These are phyloP conservation scores for Tinamus guttatus DNA, from an alignment of 2,113 vertebrate genomes.

Conservation along the genomic window DNA sequence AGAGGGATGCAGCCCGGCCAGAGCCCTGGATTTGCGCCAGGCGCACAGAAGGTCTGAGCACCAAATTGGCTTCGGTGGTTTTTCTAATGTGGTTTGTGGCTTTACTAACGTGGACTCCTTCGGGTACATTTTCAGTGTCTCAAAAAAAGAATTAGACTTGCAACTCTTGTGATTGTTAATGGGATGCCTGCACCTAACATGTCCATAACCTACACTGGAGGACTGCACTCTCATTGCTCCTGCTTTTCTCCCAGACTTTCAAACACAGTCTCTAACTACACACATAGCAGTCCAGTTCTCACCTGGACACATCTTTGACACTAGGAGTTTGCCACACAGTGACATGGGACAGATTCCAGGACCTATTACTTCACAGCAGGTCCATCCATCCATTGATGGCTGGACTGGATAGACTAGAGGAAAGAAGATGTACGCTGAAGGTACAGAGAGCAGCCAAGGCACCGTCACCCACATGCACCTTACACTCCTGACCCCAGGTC, in stretches of 20 bases:
- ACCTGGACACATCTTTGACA: not conserved
- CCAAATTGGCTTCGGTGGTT: slow-evolving; percentile 66
- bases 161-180: not conserved
- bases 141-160: slow-evolving; percentile 24
- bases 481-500: not conserved
- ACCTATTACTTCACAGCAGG: not conserved
- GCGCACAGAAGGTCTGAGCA: slow-evolving; percentile 42
- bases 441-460: not conserved
- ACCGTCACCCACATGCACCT: not conserved
- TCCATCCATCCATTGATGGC: not conserved
- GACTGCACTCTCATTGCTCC: not conserved
- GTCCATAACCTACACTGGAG: not conserved
- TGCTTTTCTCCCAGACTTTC: not conserved
- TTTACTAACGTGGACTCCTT: slow-evolving; percentile 57
- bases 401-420: not conserved
- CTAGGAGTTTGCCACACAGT: not conserved
- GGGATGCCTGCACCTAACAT: not conserved
- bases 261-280: no score
- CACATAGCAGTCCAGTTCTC: not conserved
- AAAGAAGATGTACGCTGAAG: not conserved
- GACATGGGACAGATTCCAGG: not conserved
- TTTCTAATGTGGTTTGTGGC: slow-evolving; percentile 67
- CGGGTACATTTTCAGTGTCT: slow-evolving; percentile 40
- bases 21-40: slow-evolving; percentile 39
- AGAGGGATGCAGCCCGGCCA: not conserved